These are phyloP conservation scores for Drosophila melanica DNA, from an alignment of 1,140 invertebrate genomes.

Conservation along the genomic window DNA sequence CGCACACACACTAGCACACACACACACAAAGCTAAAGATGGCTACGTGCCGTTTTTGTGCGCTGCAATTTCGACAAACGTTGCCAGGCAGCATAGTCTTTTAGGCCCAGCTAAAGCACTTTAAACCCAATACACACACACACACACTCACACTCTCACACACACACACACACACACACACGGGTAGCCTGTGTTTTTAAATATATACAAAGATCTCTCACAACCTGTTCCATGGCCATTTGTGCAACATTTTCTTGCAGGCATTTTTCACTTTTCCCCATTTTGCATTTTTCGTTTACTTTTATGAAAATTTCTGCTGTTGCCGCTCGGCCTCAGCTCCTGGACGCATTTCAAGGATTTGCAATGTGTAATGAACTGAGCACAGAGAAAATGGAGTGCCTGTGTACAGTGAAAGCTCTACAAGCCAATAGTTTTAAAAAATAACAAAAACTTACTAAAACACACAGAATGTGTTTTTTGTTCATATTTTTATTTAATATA, in stretches of 20 bases:
- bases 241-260: conserved; percentile 33
- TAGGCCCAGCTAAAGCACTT: conserved; percentile 48
- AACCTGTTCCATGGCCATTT: conserved; percentile 15
- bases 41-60: conserved; percentile 68
- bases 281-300: conserved; percentile 69
- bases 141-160: conserved; percentile 29
- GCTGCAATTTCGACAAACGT: conserved; percentile 53
- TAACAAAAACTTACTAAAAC: no score
- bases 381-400: conserved; percentile 12
- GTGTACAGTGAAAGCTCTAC: neutral
- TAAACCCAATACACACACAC: conserved; percentile 34
- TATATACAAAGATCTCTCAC: conserved; percentile 59
- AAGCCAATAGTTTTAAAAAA: no score
- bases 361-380: conserved; percentile 64
- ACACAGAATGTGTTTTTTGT: no score
- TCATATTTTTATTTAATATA: no score
- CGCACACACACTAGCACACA: conserved; percentile 35
- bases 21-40: conserved; percentile 30
- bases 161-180: conserved; percentile 28
- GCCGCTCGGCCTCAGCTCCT: conserved; percentile 25
- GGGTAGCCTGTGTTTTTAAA: conserved; percentile 38
- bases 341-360: conserved; percentile 59
- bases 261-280: conserved; percentile 40
- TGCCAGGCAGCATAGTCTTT: conserved; percentile 34
- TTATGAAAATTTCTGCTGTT: conserved; percentile 65